Percentiles rank a stretch among this genome's conserved stretches.
These are phyloP conservation scores for Leptinotarsa lineolata DNA, from an alignment of 1,140 invertebrate species.

Conservation along the genomic window DNA sequence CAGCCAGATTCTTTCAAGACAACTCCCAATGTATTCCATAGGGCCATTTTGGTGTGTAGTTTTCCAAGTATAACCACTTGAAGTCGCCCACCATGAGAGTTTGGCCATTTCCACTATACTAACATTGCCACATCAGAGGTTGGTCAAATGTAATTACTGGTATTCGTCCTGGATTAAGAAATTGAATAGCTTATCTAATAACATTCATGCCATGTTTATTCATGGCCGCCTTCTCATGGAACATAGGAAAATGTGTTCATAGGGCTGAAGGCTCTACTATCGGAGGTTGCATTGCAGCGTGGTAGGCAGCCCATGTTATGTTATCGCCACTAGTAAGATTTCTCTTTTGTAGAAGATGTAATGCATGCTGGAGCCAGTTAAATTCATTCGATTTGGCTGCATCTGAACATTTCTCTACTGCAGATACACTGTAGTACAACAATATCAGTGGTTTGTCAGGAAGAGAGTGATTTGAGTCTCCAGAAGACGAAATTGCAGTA, in stretches of 20 bases:
- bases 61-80: slow-evolving; percentile 5
- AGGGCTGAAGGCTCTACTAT: too few relatives aligned
- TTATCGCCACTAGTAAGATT: too few relatives aligned
- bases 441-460: too few relatives aligned
- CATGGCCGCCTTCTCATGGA: neutral
- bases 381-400: too few relatives aligned
- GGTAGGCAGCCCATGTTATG: too few relatives aligned
- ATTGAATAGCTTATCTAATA: slow-evolving; percentile 1
- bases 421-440: too few relatives aligned
- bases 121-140: neutral
- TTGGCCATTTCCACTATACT: neutral
- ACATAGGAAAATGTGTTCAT: neutral
- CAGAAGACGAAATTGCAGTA: too few relatives aligned
- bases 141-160: slow-evolving; percentile 5
- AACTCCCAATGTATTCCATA: neutral
- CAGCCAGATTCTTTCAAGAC: slow-evolving; percentile 6
- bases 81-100: neutral
- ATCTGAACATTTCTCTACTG: too few relatives aligned
- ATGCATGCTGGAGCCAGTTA: too few relatives aligned
- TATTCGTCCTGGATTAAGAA: slow-evolving; percentile 1
- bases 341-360: too few relatives aligned
- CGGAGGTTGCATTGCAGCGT: too few relatives aligned
- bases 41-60: neutral
- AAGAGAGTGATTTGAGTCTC: too few relatives aligned
- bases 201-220: neutral